Base-by-base conservation (phyloP, 2,888 invertebrate species). In the Achlya flavicornis region DNA sequence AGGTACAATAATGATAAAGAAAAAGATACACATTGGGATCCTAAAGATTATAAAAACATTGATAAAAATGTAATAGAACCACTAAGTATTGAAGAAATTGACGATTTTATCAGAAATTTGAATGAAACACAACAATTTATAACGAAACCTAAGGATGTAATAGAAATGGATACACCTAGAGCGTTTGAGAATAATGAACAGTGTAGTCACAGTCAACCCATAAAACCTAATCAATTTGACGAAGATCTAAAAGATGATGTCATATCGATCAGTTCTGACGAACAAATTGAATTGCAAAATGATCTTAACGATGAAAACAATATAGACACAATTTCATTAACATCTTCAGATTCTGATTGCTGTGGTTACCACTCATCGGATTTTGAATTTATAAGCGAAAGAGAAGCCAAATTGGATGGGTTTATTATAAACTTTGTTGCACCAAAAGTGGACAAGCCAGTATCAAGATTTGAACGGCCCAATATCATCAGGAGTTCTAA, bases 341-440 rank as follows among this genome's bases (percentile, higher is more conserved):
- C 64, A 16, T 69, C 69, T 61, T 66, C 73, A 6, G 69, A 74
- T 57, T 68, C 68, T 1, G 69, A 73, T 38, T 72, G 74, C 16
- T 70, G 71, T 16, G 86, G 85, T 3, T 91, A 90, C 61, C 73
- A 86, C 66, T 91, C 91, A 0, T 88, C 90, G 6, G 90, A 92
- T 79, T 92, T 92, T 63, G 91, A 92, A 76, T 89, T 91, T 63
- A 91, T 91, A 57, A 79, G 81, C 1, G 91, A 92, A 79, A 70
- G 72, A 2, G 90, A 91, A 69, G 89, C 91, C 4, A 75, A 75
- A 61, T 67, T 68, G 26, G 71, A 76, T 5, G 80, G 79, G 3
- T 63, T 79, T 4, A 72, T 83, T 3, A 67, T 75, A 10, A 77
- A 82, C 60, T 70, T 64, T 32, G 64, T 63, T 10, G 63, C 64